Evolutionary conservation across 2,113 vertebrate genomes (phyloP).

Genomic region (Conger conger): DNA sequence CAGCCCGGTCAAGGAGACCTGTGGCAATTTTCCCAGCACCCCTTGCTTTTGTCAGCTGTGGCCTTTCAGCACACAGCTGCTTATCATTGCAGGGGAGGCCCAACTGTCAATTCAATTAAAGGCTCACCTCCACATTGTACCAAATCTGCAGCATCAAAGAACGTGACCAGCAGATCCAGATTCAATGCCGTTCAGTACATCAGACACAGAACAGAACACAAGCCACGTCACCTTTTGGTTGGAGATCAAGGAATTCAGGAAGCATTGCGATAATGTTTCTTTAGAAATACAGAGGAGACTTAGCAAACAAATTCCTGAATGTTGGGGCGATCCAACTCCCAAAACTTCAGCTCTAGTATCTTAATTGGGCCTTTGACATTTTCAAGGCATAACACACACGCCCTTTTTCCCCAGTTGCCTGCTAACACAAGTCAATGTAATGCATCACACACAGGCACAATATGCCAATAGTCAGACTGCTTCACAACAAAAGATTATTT

Average conservation of each 20-base stretch:
- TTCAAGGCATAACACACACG: constrained; percentile 34
- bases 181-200: background rate
- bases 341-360: constrained; percentile 10
- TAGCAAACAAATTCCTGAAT: background rate
- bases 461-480: constrained; percentile 39
- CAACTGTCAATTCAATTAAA: constrained; percentile 55
- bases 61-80: constrained; percentile 60
- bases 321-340: background rate
- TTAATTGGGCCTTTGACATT: constrained; percentile 52
- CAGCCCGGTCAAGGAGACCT: background rate
- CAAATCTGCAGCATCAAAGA: constrained; percentile 3
- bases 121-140: constrained; percentile 22
- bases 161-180: background rate
- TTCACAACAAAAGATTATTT: constrained; percentile 21
- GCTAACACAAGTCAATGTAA: constrained; percentile 43
- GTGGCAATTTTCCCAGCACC: constrained; percentile 34
- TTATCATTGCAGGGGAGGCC: constrained; percentile 48
- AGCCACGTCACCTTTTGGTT: background rate
- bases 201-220: background rate
- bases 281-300: background rate
- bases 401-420: constrained; percentile 12
- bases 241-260: background rate
- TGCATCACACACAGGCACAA: constrained; percentile 27
- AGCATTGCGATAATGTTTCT: background rate
- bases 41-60: background rate